Percentiles rank a stretch among this genome's conserved stretches.
Conservation (phyloP, 2,797 vertebrate species). For the Mallotus villosus region DNA sequence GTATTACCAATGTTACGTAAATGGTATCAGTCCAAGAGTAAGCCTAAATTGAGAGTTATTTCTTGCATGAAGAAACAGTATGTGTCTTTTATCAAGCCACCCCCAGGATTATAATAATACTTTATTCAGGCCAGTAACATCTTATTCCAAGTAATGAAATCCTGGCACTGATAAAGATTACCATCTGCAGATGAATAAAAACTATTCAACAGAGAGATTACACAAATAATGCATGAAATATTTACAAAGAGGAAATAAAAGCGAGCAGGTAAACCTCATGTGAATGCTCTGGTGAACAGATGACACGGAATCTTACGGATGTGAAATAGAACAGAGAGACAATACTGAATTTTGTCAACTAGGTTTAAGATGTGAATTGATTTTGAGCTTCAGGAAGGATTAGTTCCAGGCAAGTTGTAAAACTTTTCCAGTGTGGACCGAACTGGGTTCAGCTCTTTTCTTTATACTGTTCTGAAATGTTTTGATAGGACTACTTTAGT, state of each 20-base stretch:
- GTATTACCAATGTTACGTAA: too few species aligned
- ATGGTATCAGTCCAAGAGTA: too few species aligned
- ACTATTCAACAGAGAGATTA: background rate
- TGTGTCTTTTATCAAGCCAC: background rate
- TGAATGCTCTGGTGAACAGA: background rate
- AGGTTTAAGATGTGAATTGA: background rate
- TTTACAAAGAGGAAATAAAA: conserved; percentile 10
- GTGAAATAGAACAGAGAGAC: background rate
- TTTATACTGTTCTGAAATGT: too few species aligned
- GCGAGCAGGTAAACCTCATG: background rate
- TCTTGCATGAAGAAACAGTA: background rate
- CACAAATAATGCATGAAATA: conserved; percentile 14
- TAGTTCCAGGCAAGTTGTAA: too few species aligned
- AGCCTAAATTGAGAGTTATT: too few species aligned
- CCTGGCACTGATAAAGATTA: conserved; percentile 9
- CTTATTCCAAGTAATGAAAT: conserved; percentile 2
- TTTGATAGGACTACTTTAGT: too few species aligned
- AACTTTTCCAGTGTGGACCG: too few species aligned
- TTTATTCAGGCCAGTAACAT: conserved; percentile 30
- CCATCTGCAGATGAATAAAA: conserved; percentile 5
- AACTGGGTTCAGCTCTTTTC: too few species aligned
- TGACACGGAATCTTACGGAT: background rate
- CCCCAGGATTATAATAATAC: conserved; percentile 1
- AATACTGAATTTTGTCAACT: too few species aligned
- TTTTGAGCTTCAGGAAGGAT: too few species aligned